Conservation (phyloP, 1,140 invertebrate species). For the Teleopsis dalmanni region DNA sequence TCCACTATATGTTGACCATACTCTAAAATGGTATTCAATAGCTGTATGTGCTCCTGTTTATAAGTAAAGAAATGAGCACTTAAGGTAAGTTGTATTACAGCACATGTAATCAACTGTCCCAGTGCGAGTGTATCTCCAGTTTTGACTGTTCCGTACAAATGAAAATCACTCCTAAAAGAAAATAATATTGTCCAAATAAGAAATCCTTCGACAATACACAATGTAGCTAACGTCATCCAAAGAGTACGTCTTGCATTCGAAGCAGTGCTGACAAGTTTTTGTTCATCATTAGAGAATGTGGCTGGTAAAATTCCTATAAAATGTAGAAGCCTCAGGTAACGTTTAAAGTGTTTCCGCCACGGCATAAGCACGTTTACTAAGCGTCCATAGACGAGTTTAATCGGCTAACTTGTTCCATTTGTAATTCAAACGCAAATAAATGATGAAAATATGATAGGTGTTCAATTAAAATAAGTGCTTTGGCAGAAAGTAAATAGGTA, state of each 20-base stretch:
- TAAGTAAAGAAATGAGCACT: neutral
- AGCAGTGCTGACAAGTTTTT: neutral
- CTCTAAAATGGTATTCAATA: too few species aligned
- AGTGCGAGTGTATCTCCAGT: neutral
- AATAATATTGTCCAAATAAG: neutral
- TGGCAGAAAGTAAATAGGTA: too few species aligned
- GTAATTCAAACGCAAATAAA: too few species aligned
- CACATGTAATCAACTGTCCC: neutral
- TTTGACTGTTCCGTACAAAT: neutral
- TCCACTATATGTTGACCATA: too few species aligned
- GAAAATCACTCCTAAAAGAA: conserved; percentile 1
- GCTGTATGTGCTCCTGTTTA: too few species aligned
- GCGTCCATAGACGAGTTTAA: too few species aligned
- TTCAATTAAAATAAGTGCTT: too few species aligned
- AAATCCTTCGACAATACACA: neutral
- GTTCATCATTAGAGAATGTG: neutral
- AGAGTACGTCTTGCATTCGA: neutral
- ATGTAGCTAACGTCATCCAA: neutral
- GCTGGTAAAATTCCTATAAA: conserved; percentile 3
- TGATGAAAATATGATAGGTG: too few species aligned
- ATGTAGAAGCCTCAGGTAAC: neutral
- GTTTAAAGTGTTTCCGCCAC: neutral
- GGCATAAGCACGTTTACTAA: too few species aligned
- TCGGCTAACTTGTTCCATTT: too few species aligned
- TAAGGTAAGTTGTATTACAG: neutral